A percentile compares a stretch with the other conserved stretches of the same genome.
Evolutionary conservation across 1,140 invertebrate genomes (phyloP).

Genomic region (Littorina saxatilis): DNA sequence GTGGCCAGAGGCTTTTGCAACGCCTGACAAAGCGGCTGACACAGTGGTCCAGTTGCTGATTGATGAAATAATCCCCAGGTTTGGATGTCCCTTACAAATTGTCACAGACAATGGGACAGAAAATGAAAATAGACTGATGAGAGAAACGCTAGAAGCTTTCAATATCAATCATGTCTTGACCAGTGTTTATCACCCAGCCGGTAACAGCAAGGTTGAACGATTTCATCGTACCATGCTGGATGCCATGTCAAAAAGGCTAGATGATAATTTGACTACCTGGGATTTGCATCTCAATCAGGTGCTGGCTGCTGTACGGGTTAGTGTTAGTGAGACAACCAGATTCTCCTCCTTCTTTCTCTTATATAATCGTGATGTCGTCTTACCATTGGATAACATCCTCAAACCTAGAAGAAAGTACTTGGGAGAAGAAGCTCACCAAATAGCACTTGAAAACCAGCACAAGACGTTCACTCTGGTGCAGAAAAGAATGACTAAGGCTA

Average conservation of each 20-base stretch:
- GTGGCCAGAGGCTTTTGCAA: slow-evolving; percentile 46
- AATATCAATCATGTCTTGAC: slow-evolving; percentile 43
- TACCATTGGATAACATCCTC: slow-evolving; percentile 30
- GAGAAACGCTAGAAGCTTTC: slow-evolving; percentile 24
- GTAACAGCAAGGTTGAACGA: slow-evolving; percentile 45
- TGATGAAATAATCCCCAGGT: slow-evolving; percentile 51
- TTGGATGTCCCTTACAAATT: slow-evolving; percentile 33
- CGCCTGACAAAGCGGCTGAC: slow-evolving; percentile 35
- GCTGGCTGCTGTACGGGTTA: slow-evolving; percentile 41
- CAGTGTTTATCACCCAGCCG: slow-evolving; percentile 33
- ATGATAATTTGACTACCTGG: slow-evolving; percentile 37
- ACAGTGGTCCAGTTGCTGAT: slow-evolving; percentile 44
- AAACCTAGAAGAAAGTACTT: slow-evolving; percentile 43
- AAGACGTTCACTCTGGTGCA: slow-evolving; percentile 5
- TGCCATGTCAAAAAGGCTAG: slow-evolving; percentile 44
- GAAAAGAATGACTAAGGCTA: slow-evolving; percentile 12
- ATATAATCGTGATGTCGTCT: slow-evolving; percentile 38
- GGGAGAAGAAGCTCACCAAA: slow-evolving; percentile 1
- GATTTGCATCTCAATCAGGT: slow-evolving; percentile 46
- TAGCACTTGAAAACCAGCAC: slow-evolving; percentile 30
- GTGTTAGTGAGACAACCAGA: slow-evolving; percentile 29
- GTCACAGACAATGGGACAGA: slow-evolving; percentile 47
- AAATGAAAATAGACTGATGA: slow-evolving; percentile 39
- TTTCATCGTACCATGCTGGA: slow-evolving; percentile 47
- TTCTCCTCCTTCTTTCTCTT: slow-evolving; percentile 33